phyloP scores from a whole-genome alignment of 2,113 vertebrate species.

The Shinisaurus crocodilurus region DNA sequence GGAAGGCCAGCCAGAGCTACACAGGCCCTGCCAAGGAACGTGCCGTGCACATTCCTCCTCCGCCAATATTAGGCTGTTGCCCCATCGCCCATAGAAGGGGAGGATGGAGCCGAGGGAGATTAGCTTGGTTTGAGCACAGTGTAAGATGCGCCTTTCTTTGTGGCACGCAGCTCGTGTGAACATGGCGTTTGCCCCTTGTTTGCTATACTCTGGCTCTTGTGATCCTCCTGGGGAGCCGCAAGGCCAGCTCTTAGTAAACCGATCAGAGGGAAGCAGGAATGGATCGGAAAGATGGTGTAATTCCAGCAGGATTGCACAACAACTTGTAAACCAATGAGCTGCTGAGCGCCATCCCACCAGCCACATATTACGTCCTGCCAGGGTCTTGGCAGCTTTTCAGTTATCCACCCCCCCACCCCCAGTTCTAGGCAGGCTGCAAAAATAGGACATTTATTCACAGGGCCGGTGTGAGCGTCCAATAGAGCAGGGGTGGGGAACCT shows the following conservation, averaged over 20 bases:
- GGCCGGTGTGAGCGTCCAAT: no score
- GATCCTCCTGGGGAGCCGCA: neutral
- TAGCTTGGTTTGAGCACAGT: neutral
- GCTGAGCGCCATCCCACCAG: neutral
- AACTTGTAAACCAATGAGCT: neutral
- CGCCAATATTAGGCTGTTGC: constrained; percentile 13
- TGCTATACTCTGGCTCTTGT: neutral
- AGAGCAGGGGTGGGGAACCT: no score
- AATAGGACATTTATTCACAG: neutral
- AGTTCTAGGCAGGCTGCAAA: neutral
- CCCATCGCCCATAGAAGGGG: neutral
- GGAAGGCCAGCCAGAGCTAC: constrained; percentile 24
- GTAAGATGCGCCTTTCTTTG: neutral
- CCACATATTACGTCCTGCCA: neutral
- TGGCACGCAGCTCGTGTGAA: neutral
- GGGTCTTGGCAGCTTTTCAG: neutral
- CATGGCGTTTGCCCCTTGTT: neutral
- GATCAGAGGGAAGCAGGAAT: neutral
- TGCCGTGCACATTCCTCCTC: constrained; percentile 26
- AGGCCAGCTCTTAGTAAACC: neutral
- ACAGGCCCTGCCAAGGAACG: constrained; percentile 32
- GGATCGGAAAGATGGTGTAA: no score
- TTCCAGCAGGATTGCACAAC: neutral
- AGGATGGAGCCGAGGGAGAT: neutral
- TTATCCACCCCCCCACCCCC: neutral